Evolutionary conservation across 2,888 invertebrate genomes (phyloP).

Genomic region (Megamerina dolium): DNA sequence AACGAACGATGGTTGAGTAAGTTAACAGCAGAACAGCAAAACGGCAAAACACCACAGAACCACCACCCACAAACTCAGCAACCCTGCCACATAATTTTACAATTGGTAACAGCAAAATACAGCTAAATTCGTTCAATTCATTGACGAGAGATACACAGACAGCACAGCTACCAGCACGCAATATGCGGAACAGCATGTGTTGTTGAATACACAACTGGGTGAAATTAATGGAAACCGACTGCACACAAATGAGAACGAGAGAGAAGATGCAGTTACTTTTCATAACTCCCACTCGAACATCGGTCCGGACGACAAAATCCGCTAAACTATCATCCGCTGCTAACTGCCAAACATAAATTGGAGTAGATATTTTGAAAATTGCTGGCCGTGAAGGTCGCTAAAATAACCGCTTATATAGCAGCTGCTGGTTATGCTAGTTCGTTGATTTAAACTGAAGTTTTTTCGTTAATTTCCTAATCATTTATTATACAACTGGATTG

Average conservation of each 20-base stretch:
- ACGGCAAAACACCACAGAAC: constrained; percentile 9
- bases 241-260: background rate
- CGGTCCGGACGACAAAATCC: no score
- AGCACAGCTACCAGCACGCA: background rate
- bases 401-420: no score
- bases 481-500: constrained; percentile 20
- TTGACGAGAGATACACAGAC: background rate
- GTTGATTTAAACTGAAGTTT: no score
- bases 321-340: background rate
- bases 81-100: constrained; percentile 5
- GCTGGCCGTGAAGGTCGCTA: constrained; percentile 10
- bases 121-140: background rate
- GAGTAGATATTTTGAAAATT: background rate
- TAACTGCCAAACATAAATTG: background rate
- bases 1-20: no score
- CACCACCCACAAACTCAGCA: constrained; percentile 7
- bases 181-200: background rate
- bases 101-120: constrained; percentile 5
- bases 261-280: background rate
- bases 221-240: background rate
- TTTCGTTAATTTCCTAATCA: no score
- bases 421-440: no score
- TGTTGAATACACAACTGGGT: no score
- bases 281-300: no score
- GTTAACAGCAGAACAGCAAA: constrained; percentile 12